Conservation (phyloP, 1,140 invertebrate genomes). For the Oreohelix idahoensis region DNA sequence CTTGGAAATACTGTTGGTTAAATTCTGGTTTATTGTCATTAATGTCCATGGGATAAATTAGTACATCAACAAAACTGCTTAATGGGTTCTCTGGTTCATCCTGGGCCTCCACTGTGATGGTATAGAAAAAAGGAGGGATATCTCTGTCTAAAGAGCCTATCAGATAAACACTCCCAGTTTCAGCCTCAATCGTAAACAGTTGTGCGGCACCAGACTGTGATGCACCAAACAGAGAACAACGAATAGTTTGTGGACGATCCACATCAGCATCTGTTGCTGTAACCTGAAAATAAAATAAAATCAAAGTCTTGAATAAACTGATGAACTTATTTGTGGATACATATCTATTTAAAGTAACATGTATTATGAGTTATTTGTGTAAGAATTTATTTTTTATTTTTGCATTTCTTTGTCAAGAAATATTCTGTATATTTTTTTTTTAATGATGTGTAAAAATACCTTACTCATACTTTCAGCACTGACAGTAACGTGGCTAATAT, state of each 20-base stretch:
- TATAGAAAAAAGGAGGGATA: background rate
- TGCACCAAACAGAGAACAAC: conserved; percentile 7
- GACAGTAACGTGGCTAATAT: no score
- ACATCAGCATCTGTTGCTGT: conserved; percentile 24
- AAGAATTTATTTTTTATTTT: no score
- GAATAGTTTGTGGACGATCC: conserved; percentile 1
- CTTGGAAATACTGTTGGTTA: background rate
- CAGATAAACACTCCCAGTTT: conserved; percentile 16
- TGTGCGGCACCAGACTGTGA: background rate
- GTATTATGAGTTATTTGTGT: no score
- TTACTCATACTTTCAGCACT: no score
- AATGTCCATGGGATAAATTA: conserved; percentile 16
- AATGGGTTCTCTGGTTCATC: conserved; percentile 13
- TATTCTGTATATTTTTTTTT: no score
- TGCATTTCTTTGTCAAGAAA: no score
- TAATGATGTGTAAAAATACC: no score
- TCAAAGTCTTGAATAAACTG: no score
- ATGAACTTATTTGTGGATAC: no score
- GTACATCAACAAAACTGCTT: background rate
- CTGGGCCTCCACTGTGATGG: background rate
- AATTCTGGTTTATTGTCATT: conserved; percentile 33
- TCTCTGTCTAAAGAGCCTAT: conserved; percentile 32
- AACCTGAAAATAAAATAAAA: conserved; percentile 6
- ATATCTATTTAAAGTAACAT: no score
- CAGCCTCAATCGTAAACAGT: conserved; percentile 8